Evolutionary conservation across 1,140 invertebrate genomes (phyloP).

Genomic region (Drosophila burlai): DNA sequence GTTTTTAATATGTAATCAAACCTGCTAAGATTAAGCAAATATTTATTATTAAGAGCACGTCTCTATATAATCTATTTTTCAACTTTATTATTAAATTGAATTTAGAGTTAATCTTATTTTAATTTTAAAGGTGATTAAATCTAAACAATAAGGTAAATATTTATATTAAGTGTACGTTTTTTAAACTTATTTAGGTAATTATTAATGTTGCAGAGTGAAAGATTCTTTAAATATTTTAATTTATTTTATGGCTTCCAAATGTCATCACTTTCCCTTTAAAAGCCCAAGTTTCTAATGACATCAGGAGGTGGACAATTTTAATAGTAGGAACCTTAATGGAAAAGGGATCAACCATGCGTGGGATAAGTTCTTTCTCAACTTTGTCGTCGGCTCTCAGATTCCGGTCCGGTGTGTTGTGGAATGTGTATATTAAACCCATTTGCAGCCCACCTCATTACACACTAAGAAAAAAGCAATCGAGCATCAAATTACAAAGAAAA

Average conservation of each 20-base stretch:
- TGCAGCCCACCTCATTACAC: slow-evolving; percentile 73
- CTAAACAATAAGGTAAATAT: too few relatives aligned
- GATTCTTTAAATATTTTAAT: too few relatives aligned
- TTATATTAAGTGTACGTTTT: not conserved
- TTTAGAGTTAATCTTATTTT: too few relatives aligned
- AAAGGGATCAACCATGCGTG: slow-evolving; percentile 45
- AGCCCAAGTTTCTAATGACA: not conserved
- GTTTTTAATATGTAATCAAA: too few relatives aligned
- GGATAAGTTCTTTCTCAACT: slow-evolving; percentile 32
- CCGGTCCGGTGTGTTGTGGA: slow-evolving; percentile 4
- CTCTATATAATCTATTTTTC: not conserved
- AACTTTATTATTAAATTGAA: not conserved
- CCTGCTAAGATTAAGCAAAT: too few relatives aligned
- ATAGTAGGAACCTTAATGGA: slow-evolving; percentile 4
- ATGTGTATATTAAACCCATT: slow-evolving; percentile 66
- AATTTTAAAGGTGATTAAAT: too few relatives aligned
- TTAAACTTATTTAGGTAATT: not conserved
- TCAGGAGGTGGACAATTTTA: not conserved
- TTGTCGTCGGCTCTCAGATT: slow-evolving; percentile 9
- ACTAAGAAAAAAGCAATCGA: slow-evolving; percentile 79
- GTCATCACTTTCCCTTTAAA: not conserved
- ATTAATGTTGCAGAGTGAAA: too few relatives aligned
- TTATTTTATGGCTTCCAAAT: not conserved
- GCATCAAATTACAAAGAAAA: slow-evolving; percentile 82
- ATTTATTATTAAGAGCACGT: not conserved